A percentile compares a stretch with the other conserved stretches of the same genome.
phyloP scores from a whole-genome alignment of 2,888 invertebrate genomes.

The Lasioglossum pauxillum region DNA sequence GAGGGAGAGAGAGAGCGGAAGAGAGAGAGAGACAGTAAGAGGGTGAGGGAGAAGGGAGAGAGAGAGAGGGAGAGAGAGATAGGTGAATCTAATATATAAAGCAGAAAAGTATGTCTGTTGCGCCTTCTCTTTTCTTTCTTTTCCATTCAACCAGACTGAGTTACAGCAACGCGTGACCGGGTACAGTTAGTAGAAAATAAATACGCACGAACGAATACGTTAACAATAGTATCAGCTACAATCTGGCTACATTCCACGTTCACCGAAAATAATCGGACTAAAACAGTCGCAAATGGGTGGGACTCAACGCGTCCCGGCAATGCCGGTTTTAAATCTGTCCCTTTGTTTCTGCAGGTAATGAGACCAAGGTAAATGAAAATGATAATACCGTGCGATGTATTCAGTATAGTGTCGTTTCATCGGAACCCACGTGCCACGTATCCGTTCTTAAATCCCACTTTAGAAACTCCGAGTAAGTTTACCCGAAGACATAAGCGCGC shows the following conservation, averaged over 20 bases:
- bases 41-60: no score
- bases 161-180: no score
- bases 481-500: slow-evolving; percentile 8
- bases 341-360: not conserved
- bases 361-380: not conserved
- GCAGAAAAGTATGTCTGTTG: no score
- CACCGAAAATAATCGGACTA: not conserved
- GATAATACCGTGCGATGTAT: not conserved
- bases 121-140: no score
- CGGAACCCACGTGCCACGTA: not conserved
- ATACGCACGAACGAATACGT: not conserved
- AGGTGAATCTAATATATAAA: no score
- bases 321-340: not conserved
- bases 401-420: not conserved
- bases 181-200: no score
- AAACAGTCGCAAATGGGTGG: not conserved
- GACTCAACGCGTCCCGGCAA: not conserved
- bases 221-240: not conserved
- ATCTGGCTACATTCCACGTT: not conserved
- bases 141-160: no score
- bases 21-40: no score
- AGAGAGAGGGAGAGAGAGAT: no score
- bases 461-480: not conserved
- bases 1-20: no score
- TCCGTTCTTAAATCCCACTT: slow-evolving; percentile 7